Evolutionary conservation across 2,797 vertebrate genomes (phyloP).

Genomic region (Percopsis omiscomaycus): DNA sequence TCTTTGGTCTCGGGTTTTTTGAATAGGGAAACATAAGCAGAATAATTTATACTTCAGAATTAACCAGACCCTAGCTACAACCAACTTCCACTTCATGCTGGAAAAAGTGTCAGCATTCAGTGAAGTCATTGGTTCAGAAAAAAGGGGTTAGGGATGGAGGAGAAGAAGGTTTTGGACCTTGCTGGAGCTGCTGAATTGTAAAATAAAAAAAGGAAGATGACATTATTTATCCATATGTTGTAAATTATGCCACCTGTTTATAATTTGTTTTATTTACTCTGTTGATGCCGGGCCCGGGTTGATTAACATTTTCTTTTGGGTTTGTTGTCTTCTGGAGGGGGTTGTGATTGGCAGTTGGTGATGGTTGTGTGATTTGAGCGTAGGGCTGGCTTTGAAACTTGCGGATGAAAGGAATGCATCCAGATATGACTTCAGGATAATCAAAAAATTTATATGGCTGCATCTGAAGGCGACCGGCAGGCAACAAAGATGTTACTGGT

Average conservation of each 20-base stretch:
- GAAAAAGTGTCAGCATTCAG: slow-evolving; percentile 56
- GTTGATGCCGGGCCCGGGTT: slow-evolving; percentile 61
- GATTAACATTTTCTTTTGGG: slow-evolving; percentile 74
- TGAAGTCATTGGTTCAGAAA: slow-evolving; percentile 54
- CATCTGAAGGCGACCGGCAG: slow-evolving; percentile 63
- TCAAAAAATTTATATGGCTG: slow-evolving; percentile 65
- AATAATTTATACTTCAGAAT: slow-evolving; percentile 53
- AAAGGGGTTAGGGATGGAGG: slow-evolving; percentile 10
- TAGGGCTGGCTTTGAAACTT: slow-evolving; percentile 66
- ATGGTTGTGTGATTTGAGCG: slow-evolving; percentile 72
- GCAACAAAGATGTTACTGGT: slow-evolving; percentile 64
- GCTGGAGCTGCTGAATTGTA: slow-evolving; percentile 62
- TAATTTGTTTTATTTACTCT: slow-evolving; percentile 76
- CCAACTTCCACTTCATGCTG: slow-evolving; percentile 46
- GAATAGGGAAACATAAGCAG: slow-evolving; percentile 15
- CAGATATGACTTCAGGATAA: slow-evolving; percentile 71
- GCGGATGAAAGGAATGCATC: slow-evolving; percentile 68
- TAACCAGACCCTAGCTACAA: slow-evolving; percentile 22
- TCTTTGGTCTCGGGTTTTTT: slow-evolving; percentile 32
- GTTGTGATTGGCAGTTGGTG: slow-evolving; percentile 74
- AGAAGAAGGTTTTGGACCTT: slow-evolving; percentile 45
- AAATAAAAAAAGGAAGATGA: slow-evolving; percentile 51
- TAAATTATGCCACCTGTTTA: slow-evolving; percentile 76
- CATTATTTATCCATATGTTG: slow-evolving; percentile 73
- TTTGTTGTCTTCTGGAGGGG: slow-evolving; percentile 73